Evolutionary conservation across 1,140 invertebrate species (phyloP).

Genomic region (Pomacea maculata): DNA sequence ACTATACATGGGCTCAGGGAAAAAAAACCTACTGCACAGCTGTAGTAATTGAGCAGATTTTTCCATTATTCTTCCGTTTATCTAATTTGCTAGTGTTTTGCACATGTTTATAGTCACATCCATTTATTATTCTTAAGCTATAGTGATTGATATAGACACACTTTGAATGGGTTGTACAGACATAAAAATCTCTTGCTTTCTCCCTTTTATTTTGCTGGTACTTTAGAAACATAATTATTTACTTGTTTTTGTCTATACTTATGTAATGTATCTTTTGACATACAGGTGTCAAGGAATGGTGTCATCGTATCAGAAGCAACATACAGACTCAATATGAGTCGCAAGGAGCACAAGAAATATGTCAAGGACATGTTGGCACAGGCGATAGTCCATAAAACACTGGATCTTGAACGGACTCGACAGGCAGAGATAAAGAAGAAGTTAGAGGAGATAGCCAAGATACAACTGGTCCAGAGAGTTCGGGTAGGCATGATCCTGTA

Average conservation of each 20-base stretch:
- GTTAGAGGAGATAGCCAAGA: constrained; percentile 63
- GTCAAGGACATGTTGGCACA: constrained; percentile 63
- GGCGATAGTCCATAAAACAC: constrained; percentile 64
- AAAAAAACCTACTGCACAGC: too few species aligned
- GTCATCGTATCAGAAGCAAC: constrained; percentile 60
- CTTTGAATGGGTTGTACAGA: too few species aligned
- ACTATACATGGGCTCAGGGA: too few species aligned
- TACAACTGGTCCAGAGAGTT: constrained; percentile 61
- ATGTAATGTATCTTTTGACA: neutral
- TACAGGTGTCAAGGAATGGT: constrained; percentile 57
- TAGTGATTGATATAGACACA: too few species aligned
- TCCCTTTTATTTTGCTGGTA: too few species aligned
- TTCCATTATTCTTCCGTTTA: too few species aligned
- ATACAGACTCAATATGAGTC: constrained; percentile 61
- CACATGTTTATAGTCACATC: too few species aligned
- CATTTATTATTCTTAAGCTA: too few species aligned
- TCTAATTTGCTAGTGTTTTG: too few species aligned
- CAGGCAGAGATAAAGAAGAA: constrained; percentile 60
- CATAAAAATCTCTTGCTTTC: too few species aligned
- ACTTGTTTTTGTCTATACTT: neutral
- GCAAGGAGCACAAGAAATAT: constrained; percentile 62
- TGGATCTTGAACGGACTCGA: constrained; percentile 61
- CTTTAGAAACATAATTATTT: neutral
- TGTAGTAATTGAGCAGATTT: too few species aligned
- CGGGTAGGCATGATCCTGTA: constrained; percentile 46